Base-by-base conservation (phyloP, 1,140 invertebrate species). In the Magallana ariakensis region DNA sequence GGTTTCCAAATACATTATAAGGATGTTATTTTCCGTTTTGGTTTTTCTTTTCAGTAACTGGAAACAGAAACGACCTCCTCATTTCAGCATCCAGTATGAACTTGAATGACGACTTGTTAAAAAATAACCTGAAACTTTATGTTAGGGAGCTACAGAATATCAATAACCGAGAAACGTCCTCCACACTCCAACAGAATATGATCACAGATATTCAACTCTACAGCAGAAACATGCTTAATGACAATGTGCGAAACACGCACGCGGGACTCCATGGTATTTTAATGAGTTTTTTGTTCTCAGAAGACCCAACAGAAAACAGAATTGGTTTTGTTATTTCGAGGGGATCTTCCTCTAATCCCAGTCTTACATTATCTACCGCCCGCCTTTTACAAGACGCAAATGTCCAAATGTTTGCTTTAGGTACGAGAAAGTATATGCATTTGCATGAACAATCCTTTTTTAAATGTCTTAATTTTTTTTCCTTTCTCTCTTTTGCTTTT, bases 201-300 rank as follows among this genome's bases (percentile, higher is more conserved):
- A 11, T 75, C 10, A 26, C 66, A 26, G 66, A 75, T 13, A 75
- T 75, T 75, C 66, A 75, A 13, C 1, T 13, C 5, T 26, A 75
- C 66, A 75, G 66, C 8, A 19, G 10, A 4, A 19, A 26, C 33
- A 26, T 75, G 22, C 15, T 75, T 5, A 75, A 75, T 26, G 22
- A 75, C 33, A 26, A 75, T 13, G 66, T 75, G 33, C 9, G 66
- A 26, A 75, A 75, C 33, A 75, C 10, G 5, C 66, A 75, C 11
- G 66, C 66, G 10, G 66, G 66, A 13, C 66, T 75, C 26, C 66
- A 75, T 75, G 66, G 66, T 22, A 75, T 75, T 75, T 26, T 75
- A 19, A 11, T 75, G 66, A 75, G 66, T 22, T 75, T 75, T 75
- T 26, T 75, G 13, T 75, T 26, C 33, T 75, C 66, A 13, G 66